Conservation (phyloP, 2,888 invertebrate species). For the Ectropis crepuscularia region DNA sequence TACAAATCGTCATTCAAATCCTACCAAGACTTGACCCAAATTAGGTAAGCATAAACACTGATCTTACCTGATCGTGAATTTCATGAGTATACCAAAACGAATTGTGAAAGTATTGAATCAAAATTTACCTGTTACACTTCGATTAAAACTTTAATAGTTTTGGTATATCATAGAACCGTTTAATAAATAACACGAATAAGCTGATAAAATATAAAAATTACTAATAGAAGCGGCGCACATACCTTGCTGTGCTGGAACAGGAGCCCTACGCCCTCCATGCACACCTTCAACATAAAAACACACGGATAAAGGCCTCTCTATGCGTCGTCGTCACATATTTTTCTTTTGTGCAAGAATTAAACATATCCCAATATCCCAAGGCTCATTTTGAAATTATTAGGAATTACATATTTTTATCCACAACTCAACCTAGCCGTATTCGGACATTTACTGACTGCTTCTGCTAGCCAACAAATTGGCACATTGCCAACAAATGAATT, state of each 20-base stretch:
- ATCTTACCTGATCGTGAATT: constrained; percentile 69
- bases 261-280: constrained; percentile 99
- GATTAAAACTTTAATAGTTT: constrained; percentile 49
- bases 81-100: constrained; percentile 64
- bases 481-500: no score
- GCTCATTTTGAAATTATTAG: no score
- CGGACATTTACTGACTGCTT: no score
- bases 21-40: constrained; percentile 63
- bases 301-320: background rate
- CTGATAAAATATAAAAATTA: constrained; percentile 67
- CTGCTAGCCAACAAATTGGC: no score
- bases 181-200: constrained; percentile 69
- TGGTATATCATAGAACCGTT: constrained; percentile 62
- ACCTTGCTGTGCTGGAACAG: constrained; percentile 99
- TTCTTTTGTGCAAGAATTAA: no score
- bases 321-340: no score
- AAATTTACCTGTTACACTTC: constrained; percentile 13
- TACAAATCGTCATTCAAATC: constrained; percentile 52
- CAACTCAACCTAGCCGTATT: no score
- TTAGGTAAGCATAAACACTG: constrained; percentile 77
- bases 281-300: constrained; percentile 85
- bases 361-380: no score
- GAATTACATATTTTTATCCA: no score
- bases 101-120: constrained; percentile 1
- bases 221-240: constrained; percentile 63